Evolutionary conservation across 2,113 vertebrate genomes (phyloP), one percentile per base, ranked within the genome.

Genomic region (Arenaria interpres): DNA sequence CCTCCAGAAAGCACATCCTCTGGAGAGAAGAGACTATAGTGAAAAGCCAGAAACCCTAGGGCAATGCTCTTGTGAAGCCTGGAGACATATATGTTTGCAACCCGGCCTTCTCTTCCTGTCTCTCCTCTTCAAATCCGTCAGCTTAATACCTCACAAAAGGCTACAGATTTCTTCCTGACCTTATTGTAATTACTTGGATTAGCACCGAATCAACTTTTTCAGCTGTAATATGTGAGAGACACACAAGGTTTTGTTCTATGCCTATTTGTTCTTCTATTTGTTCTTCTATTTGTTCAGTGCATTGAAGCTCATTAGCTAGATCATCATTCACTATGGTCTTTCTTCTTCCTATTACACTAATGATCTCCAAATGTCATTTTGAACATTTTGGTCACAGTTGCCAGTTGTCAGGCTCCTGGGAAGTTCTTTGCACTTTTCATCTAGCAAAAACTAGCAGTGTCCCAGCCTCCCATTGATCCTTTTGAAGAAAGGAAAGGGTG

Each of bases 221-320:
- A 95, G 59, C 68, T 88, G 56, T 67, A 88, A 81, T 73, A 88
- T 83, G 54, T 72, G 63, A 91, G 21, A 90, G 12, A 63, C 45
- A 85, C 92, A 88, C n/a, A 69, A 83, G 76, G 71, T 53, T 95
- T 95, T 93, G 83, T 90, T 96, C 80, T n/a, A 33, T 57, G 67
- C 48, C 59, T 89, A 18, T 92, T 95, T 96, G 73, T 85, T 95
- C 89, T 88, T 96, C 85, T 66, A 4, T 96, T 95, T 96, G 73
- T 85, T 95, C 89, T 88, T 96, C 85, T 66, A 4, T 96, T 96
- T 94, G 75, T 75, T 89, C 89, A 84, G 71, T 83, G 73, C 33
- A 43, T 46, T 35, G 68, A 63, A 39, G 50, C 23, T 63, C 60
- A 94, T 96, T 95, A 95, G 63, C 68, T 59, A 85, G 90, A 72